phyloP scores from a whole-genome alignment of 1,140 invertebrate species.

The Drosophila simulans region DNA sequence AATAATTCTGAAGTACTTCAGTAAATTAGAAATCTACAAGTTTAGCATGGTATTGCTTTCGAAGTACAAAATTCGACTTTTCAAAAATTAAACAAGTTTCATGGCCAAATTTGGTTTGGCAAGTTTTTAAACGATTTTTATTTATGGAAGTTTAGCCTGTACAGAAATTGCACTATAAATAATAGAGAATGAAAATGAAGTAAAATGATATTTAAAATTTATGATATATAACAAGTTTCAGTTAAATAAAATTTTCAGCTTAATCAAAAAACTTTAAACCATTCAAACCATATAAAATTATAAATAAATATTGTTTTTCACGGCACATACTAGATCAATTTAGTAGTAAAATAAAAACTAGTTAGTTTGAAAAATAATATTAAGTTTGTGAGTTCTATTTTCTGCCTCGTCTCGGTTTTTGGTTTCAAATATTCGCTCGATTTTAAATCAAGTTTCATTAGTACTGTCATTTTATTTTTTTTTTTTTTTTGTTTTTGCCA shows the following conservation, averaged over 20 bases:
- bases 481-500: neutral
- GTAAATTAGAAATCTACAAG: too few species aligned
- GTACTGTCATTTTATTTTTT: neutral
- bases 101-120: too few species aligned
- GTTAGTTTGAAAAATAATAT: neutral
- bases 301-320: neutral
- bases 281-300: too few species aligned
- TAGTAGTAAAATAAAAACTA: neutral
- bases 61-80: too few species aligned
- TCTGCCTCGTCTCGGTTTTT: neutral
- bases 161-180: neutral
- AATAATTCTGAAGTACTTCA: constrained; percentile 1
- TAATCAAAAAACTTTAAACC: neutral
- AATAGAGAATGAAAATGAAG: neutral
- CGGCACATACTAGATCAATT: too few species aligned
- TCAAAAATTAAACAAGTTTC: too few species aligned
- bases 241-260: neutral
- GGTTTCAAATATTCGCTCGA: neutral
- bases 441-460: neutral
- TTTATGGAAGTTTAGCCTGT: too few species aligned
- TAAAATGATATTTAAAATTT: too few species aligned
- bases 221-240: too few species aligned
- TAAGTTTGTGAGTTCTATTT: neutral
- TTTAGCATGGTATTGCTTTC: too few species aligned
- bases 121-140: too few species aligned